Conservation (phyloP, 1,140 invertebrate genomes). For the Microvelia longipes region DNA sequence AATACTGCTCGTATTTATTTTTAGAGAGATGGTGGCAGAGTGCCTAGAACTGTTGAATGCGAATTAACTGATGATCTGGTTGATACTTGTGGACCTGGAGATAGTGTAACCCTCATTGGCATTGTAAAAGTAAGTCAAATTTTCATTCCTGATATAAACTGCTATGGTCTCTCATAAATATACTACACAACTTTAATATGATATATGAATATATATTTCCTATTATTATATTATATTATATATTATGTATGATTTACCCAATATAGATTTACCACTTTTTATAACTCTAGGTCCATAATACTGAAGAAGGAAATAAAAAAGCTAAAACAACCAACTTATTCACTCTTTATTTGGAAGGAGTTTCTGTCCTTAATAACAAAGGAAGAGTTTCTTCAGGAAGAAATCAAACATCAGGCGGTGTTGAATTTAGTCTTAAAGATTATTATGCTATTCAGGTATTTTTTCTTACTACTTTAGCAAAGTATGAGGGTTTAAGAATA, state of each 20-base stretch:
- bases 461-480: constrained; percentile 8
- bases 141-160: neutral
- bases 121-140: constrained; percentile 49
- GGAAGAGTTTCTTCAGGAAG: constrained; percentile 33
- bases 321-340: constrained; percentile 44
- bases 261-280: no score
- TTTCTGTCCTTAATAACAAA: constrained; percentile 52
- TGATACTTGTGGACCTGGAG: constrained; percentile 72
- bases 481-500: no score
- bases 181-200: neutral
- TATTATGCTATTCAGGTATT: constrained; percentile 51
- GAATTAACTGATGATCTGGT: constrained; percentile 74
- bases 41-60: constrained; percentile 74
- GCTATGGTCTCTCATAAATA: constrained; percentile 18
- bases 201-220: constrained; percentile 10
- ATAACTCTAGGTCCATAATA: constrained; percentile 34
- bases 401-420: constrained; percentile 30
- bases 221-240: constrained; percentile 9
- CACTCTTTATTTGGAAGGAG: constrained; percentile 59
- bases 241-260: no score
- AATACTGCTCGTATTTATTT: no score
- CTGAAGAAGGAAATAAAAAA: constrained; percentile 29
- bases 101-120: constrained; percentile 73
- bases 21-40: constrained; percentile 51
- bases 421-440: constrained; percentile 50